phyloP scores from a whole-genome alignment of 2,888 invertebrate species.

The Drosophila birchii region DNA sequence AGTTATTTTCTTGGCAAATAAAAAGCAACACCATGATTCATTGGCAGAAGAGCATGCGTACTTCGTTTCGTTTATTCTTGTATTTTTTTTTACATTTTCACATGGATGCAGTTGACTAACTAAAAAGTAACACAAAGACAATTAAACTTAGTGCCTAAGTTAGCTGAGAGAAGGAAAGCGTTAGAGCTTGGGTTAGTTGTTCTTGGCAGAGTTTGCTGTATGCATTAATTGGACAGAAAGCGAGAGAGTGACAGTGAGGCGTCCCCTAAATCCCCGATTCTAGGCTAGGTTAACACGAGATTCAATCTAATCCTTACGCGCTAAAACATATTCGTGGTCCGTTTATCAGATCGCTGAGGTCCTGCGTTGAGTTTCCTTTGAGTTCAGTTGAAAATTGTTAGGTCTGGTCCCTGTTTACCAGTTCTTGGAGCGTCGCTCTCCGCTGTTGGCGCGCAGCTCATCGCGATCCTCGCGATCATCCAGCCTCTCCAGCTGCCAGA shows the following conservation, averaged over 20 bases:
- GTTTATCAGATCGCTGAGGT: slow-evolving; percentile 52
- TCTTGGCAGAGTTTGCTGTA: slow-evolving; percentile 47
- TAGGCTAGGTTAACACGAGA: slow-evolving; percentile 57
- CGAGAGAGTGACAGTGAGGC: slow-evolving; percentile 25
- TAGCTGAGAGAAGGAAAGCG: slow-evolving; percentile 35
- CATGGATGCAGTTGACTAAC: slow-evolving; percentile 64
- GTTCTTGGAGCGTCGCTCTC: slow-evolving; percentile 53
- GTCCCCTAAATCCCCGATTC: slow-evolving; percentile 51
- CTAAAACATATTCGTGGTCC: slow-evolving; percentile 59
- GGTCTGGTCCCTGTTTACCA: slow-evolving; percentile 49
- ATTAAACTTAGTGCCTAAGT: slow-evolving; percentile 61
- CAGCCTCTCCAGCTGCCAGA: slow-evolving; percentile 70
- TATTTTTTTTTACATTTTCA: slow-evolving; percentile 37
- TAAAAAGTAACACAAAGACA: slow-evolving; percentile 58
- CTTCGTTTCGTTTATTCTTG: slow-evolving; percentile 5
- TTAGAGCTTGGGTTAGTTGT: slow-evolving; percentile 58
- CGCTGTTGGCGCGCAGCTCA: slow-evolving; percentile 51
- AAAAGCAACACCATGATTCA: background rate
- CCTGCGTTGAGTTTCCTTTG: slow-evolving; percentile 38
- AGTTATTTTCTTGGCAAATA: background rate
- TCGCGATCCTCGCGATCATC: slow-evolving; percentile 44
- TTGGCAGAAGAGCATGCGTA: slow-evolving; percentile 1
- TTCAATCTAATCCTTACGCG: slow-evolving; percentile 17
- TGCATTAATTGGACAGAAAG: slow-evolving; percentile 26
- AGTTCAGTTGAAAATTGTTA: slow-evolving; percentile 57